These are phyloP conservation scores for Eristalis arbustorum DNA, from an alignment of 2,888 invertebrate species.

Conservation along the genomic window DNA sequence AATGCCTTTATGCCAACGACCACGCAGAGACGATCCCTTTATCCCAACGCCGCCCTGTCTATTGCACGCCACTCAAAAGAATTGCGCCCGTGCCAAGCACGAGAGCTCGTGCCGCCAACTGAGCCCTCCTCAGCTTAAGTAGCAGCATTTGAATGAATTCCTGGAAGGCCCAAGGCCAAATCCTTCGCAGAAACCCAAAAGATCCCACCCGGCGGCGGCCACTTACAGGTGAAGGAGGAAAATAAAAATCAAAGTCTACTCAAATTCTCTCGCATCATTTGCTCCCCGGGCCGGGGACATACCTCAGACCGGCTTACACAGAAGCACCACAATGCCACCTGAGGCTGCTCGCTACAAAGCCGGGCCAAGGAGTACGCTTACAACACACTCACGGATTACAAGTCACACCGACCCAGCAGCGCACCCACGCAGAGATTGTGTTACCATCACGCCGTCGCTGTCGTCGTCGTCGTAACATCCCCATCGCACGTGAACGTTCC, in stretches of 20 bases:
- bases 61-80: neutral
- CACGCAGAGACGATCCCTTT: neutral
- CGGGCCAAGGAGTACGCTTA: conserved; percentile 1
- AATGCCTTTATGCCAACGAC: neutral
- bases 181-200: neutral
- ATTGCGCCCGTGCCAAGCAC: neutral
- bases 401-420: conserved; percentile 9
- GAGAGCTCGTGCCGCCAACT: neutral
- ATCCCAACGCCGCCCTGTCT: neutral
- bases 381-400: conserved; percentile 52
- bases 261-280: conserved; percentile 48
- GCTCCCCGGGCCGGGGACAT: conserved; percentile 7
- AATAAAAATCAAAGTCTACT: neutral
- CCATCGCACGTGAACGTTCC: neutral
- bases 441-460: conserved; percentile 5
- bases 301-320: conserved; percentile 23
- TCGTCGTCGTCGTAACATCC: neutral
- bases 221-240: neutral
- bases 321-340: conserved; percentile 57
- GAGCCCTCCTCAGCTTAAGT: neutral
- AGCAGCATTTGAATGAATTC: neutral
- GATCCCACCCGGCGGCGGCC: neutral
- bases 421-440: conserved; percentile 39
- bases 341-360: neutral
- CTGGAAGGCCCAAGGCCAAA: neutral